These are phyloP conservation scores for Schizopygopsis malacanthus DNA, from an alignment of 2,797 vertebrate species.

Conservation along the genomic window DNA sequence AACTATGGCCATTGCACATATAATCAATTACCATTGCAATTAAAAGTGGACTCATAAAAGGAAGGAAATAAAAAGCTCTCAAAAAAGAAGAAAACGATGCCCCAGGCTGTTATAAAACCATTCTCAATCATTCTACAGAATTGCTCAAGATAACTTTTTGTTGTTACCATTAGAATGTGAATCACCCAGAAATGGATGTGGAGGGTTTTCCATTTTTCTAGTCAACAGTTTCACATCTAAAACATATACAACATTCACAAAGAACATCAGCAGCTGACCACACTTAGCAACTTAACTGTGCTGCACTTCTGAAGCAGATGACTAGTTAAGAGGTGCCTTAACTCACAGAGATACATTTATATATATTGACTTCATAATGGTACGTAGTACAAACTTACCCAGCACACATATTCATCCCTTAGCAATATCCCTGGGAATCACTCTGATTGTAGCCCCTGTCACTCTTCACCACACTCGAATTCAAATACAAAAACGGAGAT, in stretches of 20 bases:
- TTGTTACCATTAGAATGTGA: not conserved
- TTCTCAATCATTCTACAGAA: not conserved
- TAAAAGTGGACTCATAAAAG: not conserved
- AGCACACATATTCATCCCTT: conserved; percentile 3
- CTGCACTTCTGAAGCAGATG: not conserved
- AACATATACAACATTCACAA: not conserved
- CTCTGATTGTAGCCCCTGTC: conserved; percentile 47
- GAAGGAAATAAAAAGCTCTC: not conserved
- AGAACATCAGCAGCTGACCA: not conserved
- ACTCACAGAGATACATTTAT: not conserved
- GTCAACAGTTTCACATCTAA: not conserved
- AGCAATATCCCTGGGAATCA: conserved; percentile 46
- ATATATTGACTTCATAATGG: not conserved
- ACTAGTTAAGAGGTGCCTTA: not conserved
- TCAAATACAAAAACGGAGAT: conserved; percentile 48
- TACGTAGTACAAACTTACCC: not conserved
- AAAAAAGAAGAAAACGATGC: not conserved
- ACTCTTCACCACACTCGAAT: conserved; percentile 28
- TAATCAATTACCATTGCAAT: not conserved
- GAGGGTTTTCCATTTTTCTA: not conserved
- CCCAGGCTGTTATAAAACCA: not conserved
- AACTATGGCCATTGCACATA: not conserved
- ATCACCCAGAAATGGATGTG: not conserved
- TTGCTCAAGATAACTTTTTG: not conserved
- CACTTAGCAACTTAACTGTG: not conserved